These are phyloP conservation scores for Oenanthe melanoleuca DNA, from an alignment of 2,113 vertebrate genomes.

Conservation along the genomic window DNA sequence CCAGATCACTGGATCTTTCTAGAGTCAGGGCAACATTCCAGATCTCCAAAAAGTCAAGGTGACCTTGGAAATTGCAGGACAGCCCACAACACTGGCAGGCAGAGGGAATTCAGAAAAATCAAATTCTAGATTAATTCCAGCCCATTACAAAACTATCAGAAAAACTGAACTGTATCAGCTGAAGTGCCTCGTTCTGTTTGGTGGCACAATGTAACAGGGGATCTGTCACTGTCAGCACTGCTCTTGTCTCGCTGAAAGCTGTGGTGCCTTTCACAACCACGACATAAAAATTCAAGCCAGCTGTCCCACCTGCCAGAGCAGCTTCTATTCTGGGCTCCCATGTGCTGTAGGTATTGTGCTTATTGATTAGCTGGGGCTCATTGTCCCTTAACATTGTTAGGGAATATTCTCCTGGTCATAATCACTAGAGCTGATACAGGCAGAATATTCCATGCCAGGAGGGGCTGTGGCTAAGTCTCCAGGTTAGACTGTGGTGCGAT, in stretches of 20 bases:
- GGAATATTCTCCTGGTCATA: neutral
- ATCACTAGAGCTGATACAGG: neutral
- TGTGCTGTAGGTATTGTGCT: neutral
- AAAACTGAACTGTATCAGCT: neutral
- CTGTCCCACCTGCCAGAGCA: neutral
- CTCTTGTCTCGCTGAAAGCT: conserved; percentile 38
- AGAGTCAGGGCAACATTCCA: neutral
- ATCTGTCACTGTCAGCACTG: conserved; percentile 53
- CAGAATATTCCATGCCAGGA: neutral
- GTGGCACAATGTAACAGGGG: conserved; percentile 30
- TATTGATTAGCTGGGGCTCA: neutral
- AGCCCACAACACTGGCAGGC: neutral
- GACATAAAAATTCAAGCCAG: conserved; percentile 15
- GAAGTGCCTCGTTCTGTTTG: conserved; percentile 9
- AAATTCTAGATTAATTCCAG: neutral
- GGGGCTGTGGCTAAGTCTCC: neutral
- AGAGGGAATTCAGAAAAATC: neutral
- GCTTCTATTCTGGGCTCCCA: conserved; percentile 2
- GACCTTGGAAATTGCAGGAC: neutral
- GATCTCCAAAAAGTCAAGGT: neutral
- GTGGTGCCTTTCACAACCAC: conserved; percentile 27
- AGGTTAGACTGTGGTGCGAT: neutral
- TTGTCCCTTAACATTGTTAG: neutral
- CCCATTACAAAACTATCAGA: neutral
- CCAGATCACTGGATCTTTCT: neutral